Base-by-base conservation (phyloP, 2,797 vertebrate species). In the Synaphobranchus kaupii region DNA sequence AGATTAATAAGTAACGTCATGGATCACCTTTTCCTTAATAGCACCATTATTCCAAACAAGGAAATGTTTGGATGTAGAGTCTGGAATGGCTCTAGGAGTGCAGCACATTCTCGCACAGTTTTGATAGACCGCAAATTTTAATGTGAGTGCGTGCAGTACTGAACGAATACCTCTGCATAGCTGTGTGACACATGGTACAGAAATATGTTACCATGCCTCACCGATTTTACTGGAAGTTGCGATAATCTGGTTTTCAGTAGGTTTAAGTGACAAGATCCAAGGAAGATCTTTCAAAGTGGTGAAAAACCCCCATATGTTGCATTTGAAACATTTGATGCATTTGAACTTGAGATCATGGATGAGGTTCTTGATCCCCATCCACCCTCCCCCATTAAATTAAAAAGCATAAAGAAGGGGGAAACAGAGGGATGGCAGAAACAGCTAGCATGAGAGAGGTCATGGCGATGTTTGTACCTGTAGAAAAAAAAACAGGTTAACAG, bases 1-100 rank as follows among this genome's bases (percentile, higher is more conserved):
- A 34, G 39, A 76, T 76, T 76, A 13, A 76, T 76, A 76, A 76
- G 34, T 44, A 76, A 44, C 20, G 73, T 76, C 73, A 76, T 22
- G 15, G 73, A 17, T 76, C 73, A 76, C 34, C n/a, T 76, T 76
- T 76, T 76, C n/a, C 73, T 17, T 76, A 34, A 76, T n/a, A 44
- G 73, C 20, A 22, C 73, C 13, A 76, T 76, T 76, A 76, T 44
- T 76, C 34, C 15, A 76, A 39, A 17, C 73, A 39, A 44, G 73
- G 39, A 22, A 73, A 34, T 73, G 73, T 68, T 68, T 68, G 63
- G 63, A 68, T 5, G 20, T 12, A n/a, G 5, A 68, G n/a, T 68
- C 25, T 28, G n/a, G 63, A n/a, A n/a, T 68, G 3, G 63, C 28
- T 25, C 63, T 28, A 28, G 4, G 25, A 68, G 63, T 60, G n/a